Conservation (phyloP, 2,797 vertebrate genomes). For the Dromococcyx pavoninus region DNA sequence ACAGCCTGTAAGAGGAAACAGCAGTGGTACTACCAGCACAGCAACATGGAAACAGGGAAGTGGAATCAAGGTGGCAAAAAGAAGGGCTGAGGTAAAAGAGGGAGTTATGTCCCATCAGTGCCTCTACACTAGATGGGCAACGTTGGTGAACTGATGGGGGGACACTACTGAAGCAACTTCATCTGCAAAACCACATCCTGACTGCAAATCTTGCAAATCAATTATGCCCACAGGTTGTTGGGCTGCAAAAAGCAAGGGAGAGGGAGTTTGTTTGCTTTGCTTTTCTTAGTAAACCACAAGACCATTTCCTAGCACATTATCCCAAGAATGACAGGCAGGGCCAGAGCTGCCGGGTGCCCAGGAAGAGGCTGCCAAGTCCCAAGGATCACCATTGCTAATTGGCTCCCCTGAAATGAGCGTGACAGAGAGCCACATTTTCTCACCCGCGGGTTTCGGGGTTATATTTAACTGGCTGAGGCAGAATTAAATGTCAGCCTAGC, state of each 20-base stretch:
- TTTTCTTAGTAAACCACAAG: conserved; percentile 68
- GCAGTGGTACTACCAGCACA: neutral
- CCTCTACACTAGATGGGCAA: neutral
- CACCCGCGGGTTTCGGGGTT: conserved; percentile 48
- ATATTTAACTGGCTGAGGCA: conserved; percentile 61
- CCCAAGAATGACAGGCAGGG: conserved; percentile 48
- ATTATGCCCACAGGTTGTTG: conserved; percentile 57
- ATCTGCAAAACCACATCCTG: neutral
- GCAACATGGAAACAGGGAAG: neutral
- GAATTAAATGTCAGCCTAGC: conserved; percentile 70
- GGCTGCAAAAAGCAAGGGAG: conserved; percentile 11
- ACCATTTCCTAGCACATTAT: conserved; percentile 57
- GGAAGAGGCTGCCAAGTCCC: conserved; percentile 61
- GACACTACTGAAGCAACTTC: neutral
- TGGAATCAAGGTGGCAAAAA: neutral
- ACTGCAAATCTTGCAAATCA: conserved; percentile 44
- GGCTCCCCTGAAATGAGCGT: conserved; percentile 59
- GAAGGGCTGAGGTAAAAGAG: neutral
- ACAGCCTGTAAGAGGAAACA: neutral
- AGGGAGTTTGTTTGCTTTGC: conserved; percentile 43
- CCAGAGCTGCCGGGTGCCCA: conserved; percentile 17
- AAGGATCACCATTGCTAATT: conserved; percentile 64
- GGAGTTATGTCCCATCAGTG: neutral
- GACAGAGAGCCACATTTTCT: conserved; percentile 67
- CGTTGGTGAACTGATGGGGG: neutral